Percentiles rank a stretch among this genome's conserved stretches.
These are phyloP conservation scores for Dynastes maya DNA, from an alignment of 2,888 invertebrate genomes.

Conservation along the genomic window DNA sequence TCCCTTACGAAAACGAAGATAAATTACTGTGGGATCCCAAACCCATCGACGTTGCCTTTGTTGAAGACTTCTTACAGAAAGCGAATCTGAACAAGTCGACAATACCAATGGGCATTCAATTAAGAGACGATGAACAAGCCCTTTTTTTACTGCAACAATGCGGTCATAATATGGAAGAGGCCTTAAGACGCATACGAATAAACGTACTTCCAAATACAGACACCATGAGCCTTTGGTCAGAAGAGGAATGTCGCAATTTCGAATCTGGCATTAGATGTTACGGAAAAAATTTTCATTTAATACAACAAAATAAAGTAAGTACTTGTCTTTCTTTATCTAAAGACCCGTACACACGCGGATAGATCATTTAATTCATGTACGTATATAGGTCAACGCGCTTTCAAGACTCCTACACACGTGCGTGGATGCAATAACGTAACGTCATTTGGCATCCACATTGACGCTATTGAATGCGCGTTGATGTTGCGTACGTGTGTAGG, in stretches of 20 bases:
- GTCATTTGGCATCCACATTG: too few relatives aligned
- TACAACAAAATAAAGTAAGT: conserved; percentile 90
- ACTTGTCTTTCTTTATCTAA: background rate
- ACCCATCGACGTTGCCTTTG: conserved; percentile 79
- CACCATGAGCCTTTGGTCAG: conserved; percentile 93
- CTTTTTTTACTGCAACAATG: conserved; percentile 92
- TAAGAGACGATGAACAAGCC: conserved; percentile 92
- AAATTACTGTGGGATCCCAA: conserved; percentile 94
- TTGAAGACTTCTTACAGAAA: conserved; percentile 86
- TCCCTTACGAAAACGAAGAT: conserved; percentile 96
- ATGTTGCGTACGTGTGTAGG: too few relatives aligned
- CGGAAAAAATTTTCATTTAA: conserved; percentile 97
- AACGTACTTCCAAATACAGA: conserved; percentile 78
- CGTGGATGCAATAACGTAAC: too few relatives aligned
- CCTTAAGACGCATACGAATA: conserved; percentile 84
- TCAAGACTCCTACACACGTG: too few relatives aligned
- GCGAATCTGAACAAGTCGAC: conserved; percentile 71
- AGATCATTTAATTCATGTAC: too few relatives aligned
- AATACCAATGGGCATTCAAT: conserved; percentile 82
- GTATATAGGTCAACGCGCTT: too few relatives aligned
- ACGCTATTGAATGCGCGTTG: too few relatives aligned
- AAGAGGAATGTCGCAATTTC: conserved; percentile 97
- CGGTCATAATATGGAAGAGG: conserved; percentile 96
- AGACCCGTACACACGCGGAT: too few relatives aligned
- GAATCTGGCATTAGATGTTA: conserved; percentile 94